Base-by-base conservation (phyloP, 2,797 vertebrate species). In the Myioborus miniatus region DNA sequence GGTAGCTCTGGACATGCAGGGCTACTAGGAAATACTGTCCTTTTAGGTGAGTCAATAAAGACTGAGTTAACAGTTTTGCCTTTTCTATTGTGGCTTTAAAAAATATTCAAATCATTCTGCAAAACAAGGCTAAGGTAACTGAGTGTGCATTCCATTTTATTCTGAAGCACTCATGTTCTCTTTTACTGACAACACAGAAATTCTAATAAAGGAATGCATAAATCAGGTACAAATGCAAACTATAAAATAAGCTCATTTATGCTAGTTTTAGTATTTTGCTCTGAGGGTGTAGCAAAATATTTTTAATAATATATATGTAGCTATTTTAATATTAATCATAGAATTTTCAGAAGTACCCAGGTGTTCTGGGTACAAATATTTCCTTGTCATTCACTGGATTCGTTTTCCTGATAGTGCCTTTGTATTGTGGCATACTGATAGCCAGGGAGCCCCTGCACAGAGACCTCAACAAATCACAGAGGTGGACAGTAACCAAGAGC, bases 401-500 rank as follows among this genome's bases (percentile, higher is more conserved):
- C 9, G 11, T 64, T 64, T 41, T 56, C 50, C 36, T 64, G 7
- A 56, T 65, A 59, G 30, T 65, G 34, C 47, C 11, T 63, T 58
- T 55, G 12, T 47, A 21, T 0, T 55, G 30, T 26, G 23, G n/a
- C 44, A 59, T 36, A 55, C 9, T 16, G 24, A 58, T 14, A 56
- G 2, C 36, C 24, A 8, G 30, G 13, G 21, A 34, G 13, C 30
- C 14, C 30, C 30, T 30, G 17, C 60, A 74, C 32, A 65, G 36
- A 27, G 26, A 56, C 7, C 26, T 36, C 32, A 83, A 9, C 18
- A 65, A 43, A 32, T 22, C 1, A 36, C 36, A 8, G 43, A 65
- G 9, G 8, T 36, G 52, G 17, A 5, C 3, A 8, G 32, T 5
- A 5, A 32, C 13, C 43, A 49, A 3, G 4, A 11, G 21, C 4